Percentiles rank a stretch among this genome's conserved stretches.
Conservation (phyloP, 2,113 vertebrate genomes). For the Corvus cornix region DNA sequence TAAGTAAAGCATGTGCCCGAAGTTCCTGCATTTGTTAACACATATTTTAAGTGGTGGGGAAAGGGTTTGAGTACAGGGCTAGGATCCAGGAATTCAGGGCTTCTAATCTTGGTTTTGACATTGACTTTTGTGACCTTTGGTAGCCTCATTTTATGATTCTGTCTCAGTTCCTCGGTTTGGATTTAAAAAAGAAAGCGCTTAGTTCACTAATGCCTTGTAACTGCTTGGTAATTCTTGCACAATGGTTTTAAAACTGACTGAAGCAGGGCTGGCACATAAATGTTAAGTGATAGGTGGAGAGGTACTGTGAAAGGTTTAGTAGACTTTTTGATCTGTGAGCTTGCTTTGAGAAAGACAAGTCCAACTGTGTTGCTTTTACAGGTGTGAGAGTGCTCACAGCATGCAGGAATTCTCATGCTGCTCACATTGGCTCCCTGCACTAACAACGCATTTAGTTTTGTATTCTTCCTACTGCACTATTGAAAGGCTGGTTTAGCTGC, state of each 20-base stretch:
- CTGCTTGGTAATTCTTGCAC: constrained; percentile 26
- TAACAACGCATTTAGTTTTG: neutral
- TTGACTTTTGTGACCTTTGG: constrained; percentile 43
- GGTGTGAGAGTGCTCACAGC: neutral
- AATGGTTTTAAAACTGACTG: neutral
- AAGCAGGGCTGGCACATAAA: neutral
- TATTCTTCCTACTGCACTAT: neutral
- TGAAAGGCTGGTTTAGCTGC: neutral
- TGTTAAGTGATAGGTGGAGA: neutral
- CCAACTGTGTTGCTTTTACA: neutral
- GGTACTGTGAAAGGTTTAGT: neutral
- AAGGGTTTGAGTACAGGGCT: neutral
- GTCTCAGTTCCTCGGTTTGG: neutral
- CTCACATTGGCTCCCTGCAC: neutral
- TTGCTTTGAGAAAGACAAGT: neutral
- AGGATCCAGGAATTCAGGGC: neutral
- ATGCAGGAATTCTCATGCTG: neutral
- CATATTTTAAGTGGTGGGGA: neutral
- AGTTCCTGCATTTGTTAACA: neutral
- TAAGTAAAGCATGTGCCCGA: neutral
- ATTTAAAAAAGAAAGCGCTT: constrained; percentile 23
- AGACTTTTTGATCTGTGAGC: neutral
- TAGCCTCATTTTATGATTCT: constrained; percentile 12
- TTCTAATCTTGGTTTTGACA: constrained; percentile 34
- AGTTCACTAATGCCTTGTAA: neutral